A percentile compares a stretch with the other conserved stretches of the same genome.
These are phyloP conservation scores for Procavia capensis DNA, from an alignment of 2,113 vertebrate species.

Conservation along the genomic window DNA sequence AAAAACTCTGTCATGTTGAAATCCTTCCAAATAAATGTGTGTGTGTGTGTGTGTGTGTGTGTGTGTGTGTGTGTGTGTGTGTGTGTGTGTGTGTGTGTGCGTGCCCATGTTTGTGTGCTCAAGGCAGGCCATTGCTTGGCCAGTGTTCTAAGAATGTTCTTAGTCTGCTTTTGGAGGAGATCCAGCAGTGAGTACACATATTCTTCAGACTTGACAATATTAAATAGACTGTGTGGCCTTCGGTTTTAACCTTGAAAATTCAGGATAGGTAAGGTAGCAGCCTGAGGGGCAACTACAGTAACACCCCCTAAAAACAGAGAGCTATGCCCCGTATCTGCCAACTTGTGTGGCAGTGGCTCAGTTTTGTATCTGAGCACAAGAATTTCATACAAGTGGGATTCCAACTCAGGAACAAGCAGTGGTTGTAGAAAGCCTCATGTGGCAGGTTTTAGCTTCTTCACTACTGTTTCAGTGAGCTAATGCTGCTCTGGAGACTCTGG, in stretches of 20 bases:
- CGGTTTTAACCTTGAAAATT: not conserved
- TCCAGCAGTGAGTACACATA: not conserved
- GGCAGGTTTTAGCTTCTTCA: not conserved
- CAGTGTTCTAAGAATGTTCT: not conserved
- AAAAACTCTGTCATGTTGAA: not conserved
- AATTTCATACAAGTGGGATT: not conserved
- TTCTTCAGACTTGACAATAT: not conserved
- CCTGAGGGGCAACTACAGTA: too few species aligned
- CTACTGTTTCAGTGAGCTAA: too few species aligned
- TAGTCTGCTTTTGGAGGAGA: not conserved
- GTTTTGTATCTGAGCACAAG: not conserved
- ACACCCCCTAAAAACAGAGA: not conserved
- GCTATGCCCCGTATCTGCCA: not conserved
- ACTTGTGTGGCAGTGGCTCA: not conserved
- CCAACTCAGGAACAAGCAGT: not conserved
- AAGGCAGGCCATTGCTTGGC: not conserved
- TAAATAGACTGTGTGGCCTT: not conserved
- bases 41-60: not conserved
- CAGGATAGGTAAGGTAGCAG: not conserved
- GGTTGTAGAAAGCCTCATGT: not conserved
- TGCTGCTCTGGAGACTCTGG: too few species aligned
- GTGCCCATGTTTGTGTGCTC: not conserved
- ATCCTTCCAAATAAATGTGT: not conserved
- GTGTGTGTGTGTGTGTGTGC: not conserved
- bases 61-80: not conserved